Conservation (phyloP, 2,113 vertebrate genomes). For the Pipra filicauda region DNA sequence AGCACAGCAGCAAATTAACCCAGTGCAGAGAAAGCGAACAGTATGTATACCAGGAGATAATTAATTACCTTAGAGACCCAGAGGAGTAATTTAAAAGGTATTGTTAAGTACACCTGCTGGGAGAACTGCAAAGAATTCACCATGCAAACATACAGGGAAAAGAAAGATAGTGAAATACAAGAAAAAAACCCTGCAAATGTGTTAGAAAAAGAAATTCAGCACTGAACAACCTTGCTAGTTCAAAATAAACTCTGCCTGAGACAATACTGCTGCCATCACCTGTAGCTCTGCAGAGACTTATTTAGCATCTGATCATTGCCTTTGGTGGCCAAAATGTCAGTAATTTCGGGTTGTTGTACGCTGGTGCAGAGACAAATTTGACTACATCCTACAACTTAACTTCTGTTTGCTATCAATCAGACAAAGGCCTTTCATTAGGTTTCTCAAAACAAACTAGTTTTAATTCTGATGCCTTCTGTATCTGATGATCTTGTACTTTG, state of each 20-base stretch:
- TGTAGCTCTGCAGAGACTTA: background rate
- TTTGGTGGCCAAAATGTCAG: background rate
- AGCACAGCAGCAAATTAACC: background rate
- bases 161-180: background rate
- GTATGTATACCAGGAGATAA: background rate
- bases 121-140: background rate
- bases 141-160: background rate
- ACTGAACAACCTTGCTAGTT: background rate
- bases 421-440: background rate
- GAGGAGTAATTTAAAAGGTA: background rate
- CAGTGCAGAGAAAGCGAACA: background rate
- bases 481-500: background rate
- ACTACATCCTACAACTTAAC: background rate
- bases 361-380: background rate
- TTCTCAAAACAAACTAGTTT: background rate
- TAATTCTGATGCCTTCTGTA: background rate
- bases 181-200: background rate
- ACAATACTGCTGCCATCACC: background rate
- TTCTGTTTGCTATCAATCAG: background rate
- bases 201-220: background rate
- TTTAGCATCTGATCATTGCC: background rate
- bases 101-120: background rate
- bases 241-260: background rate
- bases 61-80: background rate
- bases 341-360: rapidly evolving